Base-by-base conservation (phyloP, 2,888 invertebrate species). In the Pachymerium ferrugineum region DNA sequence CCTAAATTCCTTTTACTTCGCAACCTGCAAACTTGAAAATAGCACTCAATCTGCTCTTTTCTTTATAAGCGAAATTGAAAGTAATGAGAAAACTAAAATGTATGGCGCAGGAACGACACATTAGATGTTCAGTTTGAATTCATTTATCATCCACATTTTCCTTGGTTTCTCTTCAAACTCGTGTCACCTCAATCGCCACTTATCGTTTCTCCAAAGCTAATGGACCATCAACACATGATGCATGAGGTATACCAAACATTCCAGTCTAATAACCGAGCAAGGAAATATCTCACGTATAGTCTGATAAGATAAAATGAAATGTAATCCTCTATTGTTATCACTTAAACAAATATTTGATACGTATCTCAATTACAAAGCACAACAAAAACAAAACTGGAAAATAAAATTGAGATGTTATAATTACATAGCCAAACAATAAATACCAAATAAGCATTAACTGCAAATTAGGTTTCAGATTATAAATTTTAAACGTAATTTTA, bases 101-200 rank as follows among this genome's bases (percentile, higher is more conserved):
- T 62, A 62, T 62, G 62, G 54, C 28, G 62, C 62, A 25, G 25
- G n/a, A 62, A 62, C 62, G 62, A 62, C 62, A 62, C 62, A 62
- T 62, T 62, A 62, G 25, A 62, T 62, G 62, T 25, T 62, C 62
- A 22, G 62, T 62, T 62, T 62, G 62, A 8, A 47, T 28, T 14
- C 62, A 62, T 62, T 62, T 62, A 62, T 62, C 62, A 62, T 62
- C 25, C 62, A 38, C 12, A 62, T 22, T 62, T 62, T 62, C 62
- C 62, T 62, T 25, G 62, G 25, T 62, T 62, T 25, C 62, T 62
- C 62, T 25, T 62, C 62, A 62, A 62, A 62, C 25, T 62, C 62
- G 62, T 62, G 62, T 62, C 62, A 62, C 62, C 62, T 62, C 62
- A 62, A 62, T 62, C 62, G 62, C 62, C 62, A 62, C 62, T 62